Evolutionary conservation across 2,113 vertebrate genomes (phyloP).

Genomic region (Alaudala cheleensis): DNA sequence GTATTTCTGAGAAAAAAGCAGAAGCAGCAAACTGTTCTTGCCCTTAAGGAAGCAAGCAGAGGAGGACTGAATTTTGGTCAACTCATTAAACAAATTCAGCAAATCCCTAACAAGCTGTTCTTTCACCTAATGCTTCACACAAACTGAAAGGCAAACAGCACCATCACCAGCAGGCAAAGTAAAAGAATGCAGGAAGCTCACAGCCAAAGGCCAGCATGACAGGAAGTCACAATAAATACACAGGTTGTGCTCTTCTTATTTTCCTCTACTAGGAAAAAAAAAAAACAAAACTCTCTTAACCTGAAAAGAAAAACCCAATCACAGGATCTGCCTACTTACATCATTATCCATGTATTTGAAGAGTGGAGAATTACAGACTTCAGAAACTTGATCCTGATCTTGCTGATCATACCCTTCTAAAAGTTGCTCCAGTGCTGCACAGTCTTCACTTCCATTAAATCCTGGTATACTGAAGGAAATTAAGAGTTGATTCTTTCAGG

Average conservation of each 20-base stretch:
- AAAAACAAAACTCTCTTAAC: background rate
- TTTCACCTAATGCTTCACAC: background rate
- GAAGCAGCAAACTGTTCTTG: background rate
- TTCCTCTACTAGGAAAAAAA: background rate
- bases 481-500: background rate
- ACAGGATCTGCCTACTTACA: conserved; percentile 76
- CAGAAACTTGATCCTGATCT: conserved; percentile 91
- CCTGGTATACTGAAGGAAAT: conserved; percentile 86
- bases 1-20: background rate
- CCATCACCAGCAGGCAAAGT: background rate
- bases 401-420: conserved; percentile 95
- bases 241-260: background rate
- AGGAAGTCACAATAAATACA: background rate
- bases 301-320: background rate
- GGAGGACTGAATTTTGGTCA: background rate
- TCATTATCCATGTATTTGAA: conserved; percentile 99
- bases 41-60: background rate
- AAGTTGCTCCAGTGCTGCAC: conserved; percentile 88
- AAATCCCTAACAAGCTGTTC: background rate
- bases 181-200: background rate
- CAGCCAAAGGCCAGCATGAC: background rate
- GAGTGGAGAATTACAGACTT: conserved; percentile 91
- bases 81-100: background rate
- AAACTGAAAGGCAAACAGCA: background rate
- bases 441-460: conserved; percentile 93